Evolutionary conservation across 2,797 vertebrate species (phyloP).

Genomic region (Cetoscarus ocellatus): DNA sequence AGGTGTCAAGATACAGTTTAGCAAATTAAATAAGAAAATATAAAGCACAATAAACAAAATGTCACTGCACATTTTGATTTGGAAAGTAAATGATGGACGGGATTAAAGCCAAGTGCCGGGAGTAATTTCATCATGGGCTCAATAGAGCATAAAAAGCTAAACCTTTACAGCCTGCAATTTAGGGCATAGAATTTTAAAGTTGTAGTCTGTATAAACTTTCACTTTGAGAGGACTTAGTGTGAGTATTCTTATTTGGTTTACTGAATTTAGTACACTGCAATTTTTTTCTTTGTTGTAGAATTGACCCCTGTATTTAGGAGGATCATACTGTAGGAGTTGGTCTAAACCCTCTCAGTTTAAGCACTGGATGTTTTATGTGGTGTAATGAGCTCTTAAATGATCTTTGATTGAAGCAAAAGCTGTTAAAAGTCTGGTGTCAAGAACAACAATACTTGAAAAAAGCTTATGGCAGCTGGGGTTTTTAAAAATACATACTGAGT

Average conservation of each 20-base stretch:
- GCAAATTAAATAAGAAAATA: constrained; percentile 42
- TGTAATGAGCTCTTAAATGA: too few species aligned
- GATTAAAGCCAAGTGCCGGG: constrained; percentile 43
- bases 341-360: neutral
- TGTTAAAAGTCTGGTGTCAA: neutral
- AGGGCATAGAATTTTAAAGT: neutral
- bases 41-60: constrained; percentile 21
- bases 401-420: neutral
- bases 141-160: neutral
- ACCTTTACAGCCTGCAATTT: constrained; percentile 11
- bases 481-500: neutral
- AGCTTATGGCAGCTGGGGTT: neutral
- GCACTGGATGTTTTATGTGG: too few species aligned
- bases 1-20: constrained; percentile 33
- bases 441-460: constrained; percentile 1
- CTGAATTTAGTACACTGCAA: too few species aligned
- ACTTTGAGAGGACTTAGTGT: neutral
- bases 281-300: neutral
- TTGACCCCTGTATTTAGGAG: neutral
- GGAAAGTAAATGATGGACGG: constrained; percentile 30
- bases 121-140: constrained; percentile 49
- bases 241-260: neutral
- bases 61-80: constrained; percentile 33
- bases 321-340: neutral
- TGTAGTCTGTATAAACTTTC: neutral